Evolutionary conservation across 2,113 vertebrate genomes (phyloP), one percentile per base, ranked within the genome.

Genomic region (Myrmophylax atrothorax): DNA sequence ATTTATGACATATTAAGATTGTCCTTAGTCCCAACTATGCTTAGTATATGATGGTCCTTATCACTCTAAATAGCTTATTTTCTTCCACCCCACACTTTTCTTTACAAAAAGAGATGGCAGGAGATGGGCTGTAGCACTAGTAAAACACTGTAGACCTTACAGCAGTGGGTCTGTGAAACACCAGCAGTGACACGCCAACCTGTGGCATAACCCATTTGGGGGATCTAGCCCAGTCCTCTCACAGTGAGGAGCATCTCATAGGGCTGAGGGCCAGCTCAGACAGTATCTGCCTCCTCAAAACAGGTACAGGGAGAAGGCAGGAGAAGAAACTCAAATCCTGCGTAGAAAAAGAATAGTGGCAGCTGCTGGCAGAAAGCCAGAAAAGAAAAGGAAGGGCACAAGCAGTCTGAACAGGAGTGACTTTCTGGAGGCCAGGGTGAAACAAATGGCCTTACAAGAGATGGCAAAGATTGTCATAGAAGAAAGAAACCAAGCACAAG

Each of bases 101-200:
- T 18, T 66, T 77, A 29, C 37, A 53, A 72, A 42, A 11, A 52
- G 8, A 10, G 5, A 38, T 15, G 6, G 13, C 29, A 64, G 31
- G 15, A 31, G 13, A 44, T 35, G 49, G 20, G 15, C 14, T 64
- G 13, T 33, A 52, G 50, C 56, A 42, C 38, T 33, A 47, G 26
- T 37, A 42, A 70, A 62, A 63, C 18, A 10, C 42, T 33, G 18
- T 40, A 56, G 24, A 42, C 40, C 6, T 23, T 44, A 24, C 1
- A 1, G 14, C 0, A 1, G 12, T 7, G 7, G 22, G 44, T 14
- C 60, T 56, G 42, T n/a, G 44, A 63, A 76, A 46, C 23, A 44
- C 19, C 37, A 58, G 15, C 19, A 52, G 33, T 3, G 1, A 1
- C 1, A n/a, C n/a, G 24, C 40, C 1, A 63, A 0, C 31, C 26